Evolutionary conservation across 2,797 vertebrate species (phyloP).

Genomic region (Danio aesculapii): DNA sequence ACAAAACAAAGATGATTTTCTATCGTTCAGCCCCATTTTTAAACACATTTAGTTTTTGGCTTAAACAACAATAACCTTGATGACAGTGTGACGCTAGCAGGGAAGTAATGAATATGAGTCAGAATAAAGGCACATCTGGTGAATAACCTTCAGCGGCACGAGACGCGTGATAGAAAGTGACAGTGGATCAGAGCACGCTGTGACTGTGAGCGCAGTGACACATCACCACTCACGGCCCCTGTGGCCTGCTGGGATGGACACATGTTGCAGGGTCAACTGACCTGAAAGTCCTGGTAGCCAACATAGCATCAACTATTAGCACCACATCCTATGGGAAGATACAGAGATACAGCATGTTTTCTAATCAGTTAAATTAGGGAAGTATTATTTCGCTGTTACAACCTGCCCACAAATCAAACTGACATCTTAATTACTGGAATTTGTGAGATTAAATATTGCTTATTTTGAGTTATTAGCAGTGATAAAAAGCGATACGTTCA

Average conservation of each 20-base stretch:
- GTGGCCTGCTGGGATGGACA: slow-evolving; percentile 59
- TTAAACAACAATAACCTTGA: slow-evolving; percentile 32
- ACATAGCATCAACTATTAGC: slow-evolving; percentile 36
- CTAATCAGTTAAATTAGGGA: neutral
- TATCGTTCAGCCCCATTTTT: neutral
- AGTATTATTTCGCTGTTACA: neutral
- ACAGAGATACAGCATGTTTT: slow-evolving; percentile 8
- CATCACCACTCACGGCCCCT: slow-evolving; percentile 30
- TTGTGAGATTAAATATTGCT: neutral
- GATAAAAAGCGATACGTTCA: neutral
- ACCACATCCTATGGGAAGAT: slow-evolving; percentile 4
- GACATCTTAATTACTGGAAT: neutral
- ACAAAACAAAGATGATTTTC: too few relatives aligned
- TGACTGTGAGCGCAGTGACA: slow-evolving; percentile 51
- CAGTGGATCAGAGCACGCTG: slow-evolving; percentile 41
- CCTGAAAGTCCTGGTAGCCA: slow-evolving; percentile 52
- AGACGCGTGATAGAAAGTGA: slow-evolving; percentile 55
- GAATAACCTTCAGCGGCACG: slow-evolving; percentile 64
- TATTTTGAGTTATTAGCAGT: neutral
- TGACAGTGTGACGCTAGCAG: slow-evolving; percentile 48
- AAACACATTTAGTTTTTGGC: neutral
- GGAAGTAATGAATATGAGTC: slow-evolving; percentile 43
- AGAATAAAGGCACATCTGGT: slow-evolving; percentile 65
- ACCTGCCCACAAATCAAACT: neutral
- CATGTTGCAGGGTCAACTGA: slow-evolving; percentile 60